A percentile compares a stretch with the other conserved stretches of the same genome.
Evolutionary conservation across 2,113 vertebrate species (phyloP).

Genomic region (Melanostigma gelatinosum): DNA sequence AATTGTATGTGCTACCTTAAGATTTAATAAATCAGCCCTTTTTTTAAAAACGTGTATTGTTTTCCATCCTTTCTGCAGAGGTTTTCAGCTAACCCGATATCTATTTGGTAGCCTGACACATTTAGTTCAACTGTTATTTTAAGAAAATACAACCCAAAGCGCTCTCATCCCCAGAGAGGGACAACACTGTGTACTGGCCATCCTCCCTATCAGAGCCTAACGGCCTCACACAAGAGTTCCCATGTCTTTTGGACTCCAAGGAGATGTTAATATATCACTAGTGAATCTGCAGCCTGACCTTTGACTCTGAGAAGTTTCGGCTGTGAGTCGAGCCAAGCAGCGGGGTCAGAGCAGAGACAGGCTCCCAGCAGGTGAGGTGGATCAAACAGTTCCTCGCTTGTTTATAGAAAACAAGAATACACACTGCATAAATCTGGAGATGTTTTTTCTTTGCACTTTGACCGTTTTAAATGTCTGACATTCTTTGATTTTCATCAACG

Average conservation of each 20-base stretch:
- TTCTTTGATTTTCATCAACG: not conserved
- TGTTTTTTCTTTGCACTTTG: not conserved
- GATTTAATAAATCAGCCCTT: no score
- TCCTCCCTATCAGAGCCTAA: not conserved
- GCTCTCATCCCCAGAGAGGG: conserved; percentile 11
- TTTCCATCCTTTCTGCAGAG: not conserved
- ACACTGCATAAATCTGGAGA: not conserved
- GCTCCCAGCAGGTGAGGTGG: conserved; percentile 58
- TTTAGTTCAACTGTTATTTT: conserved; percentile 31
- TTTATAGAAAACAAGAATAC: not conserved
- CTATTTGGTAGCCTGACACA: not conserved
- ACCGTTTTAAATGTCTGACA: not conserved
- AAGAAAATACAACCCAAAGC: conserved; percentile 28
- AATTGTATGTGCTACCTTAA: not conserved
- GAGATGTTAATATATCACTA: conserved; percentile 78
- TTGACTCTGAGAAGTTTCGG: conserved; percentile 57
- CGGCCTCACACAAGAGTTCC: conserved; percentile 33
- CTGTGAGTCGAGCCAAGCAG: conserved; percentile 18
- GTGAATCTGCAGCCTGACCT: conserved; percentile 61
- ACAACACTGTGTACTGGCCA: not conserved
- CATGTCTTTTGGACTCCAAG: conserved; percentile 54
- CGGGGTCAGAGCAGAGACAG: conserved; percentile 27
- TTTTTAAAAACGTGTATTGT: not conserved
- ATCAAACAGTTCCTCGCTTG: not conserved
- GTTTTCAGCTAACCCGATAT: not conserved